Evolutionary conservation across 1,140 invertebrate genomes (phyloP).

Genomic region (Bombus superbus): DNA sequence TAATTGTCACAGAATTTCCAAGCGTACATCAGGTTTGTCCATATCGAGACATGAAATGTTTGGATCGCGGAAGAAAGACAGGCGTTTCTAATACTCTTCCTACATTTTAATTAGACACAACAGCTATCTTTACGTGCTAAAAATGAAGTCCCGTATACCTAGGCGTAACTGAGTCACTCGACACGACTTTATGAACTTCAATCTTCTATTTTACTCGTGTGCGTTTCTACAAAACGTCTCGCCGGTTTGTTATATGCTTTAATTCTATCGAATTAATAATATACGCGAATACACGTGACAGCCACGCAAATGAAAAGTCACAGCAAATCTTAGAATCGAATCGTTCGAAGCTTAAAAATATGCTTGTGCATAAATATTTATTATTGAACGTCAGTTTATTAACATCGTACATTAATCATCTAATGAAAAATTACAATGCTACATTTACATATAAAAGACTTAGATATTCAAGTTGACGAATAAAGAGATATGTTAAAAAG

Average conservation of each 20-base stretch:
- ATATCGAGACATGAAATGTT: not conserved
- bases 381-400: not conserved
- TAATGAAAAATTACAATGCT: too few species aligned
- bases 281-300: not conserved
- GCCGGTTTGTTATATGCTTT: not conserved
- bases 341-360: not conserved
- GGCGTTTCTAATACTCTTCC: slow-evolving; percentile 3
- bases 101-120: slow-evolving; percentile 32
- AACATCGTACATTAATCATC: too few species aligned
- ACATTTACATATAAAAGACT: not conserved
- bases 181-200: not conserved
- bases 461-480: too few species aligned
- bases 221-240: too few species aligned
- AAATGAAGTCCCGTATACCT: slow-evolving; percentile 18
- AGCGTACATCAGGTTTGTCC: not conserved
- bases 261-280: not conserved
- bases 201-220: not conserved
- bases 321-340: not conserved
- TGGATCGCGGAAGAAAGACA: slow-evolving; percentile 22
- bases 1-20: not conserved
- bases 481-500: not conserved
- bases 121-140: not conserved
- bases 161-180: not conserved
- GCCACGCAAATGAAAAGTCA: not conserved
- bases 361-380: not conserved